Percentiles rank a stretch among this genome's conserved stretches.
Evolutionary conservation across 2,113 vertebrate genomes (phyloP).

Genomic region (Romanogobio albipinnatus): DNA sequence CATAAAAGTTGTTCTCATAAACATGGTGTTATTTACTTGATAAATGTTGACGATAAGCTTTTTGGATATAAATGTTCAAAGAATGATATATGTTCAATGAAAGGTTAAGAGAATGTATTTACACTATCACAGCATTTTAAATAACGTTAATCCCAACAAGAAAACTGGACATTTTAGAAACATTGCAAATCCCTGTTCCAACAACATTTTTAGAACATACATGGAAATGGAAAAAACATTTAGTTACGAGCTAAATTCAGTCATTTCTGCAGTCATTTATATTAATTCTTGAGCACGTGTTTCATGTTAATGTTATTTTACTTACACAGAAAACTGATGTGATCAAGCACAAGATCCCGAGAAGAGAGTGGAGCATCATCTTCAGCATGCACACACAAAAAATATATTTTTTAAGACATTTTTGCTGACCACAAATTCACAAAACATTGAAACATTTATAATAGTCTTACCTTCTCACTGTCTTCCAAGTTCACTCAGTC

Average conservation of each 20-base stretch:
- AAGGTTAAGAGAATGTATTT: too few species aligned
- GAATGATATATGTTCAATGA: too few species aligned
- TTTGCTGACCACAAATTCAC: not conserved
- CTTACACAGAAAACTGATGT: constrained; percentile 66
- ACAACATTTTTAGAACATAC: too few species aligned
- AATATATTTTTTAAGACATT: not conserved
- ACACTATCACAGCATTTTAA: too few species aligned
- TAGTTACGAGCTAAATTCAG: not conserved
- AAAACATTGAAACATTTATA: not conserved
- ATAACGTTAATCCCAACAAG: too few species aligned
- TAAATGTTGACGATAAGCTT: too few species aligned
- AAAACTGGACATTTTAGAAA: too few species aligned
- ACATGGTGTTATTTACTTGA: too few species aligned
- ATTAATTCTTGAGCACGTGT: not conserved
- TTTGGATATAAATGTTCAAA: too few species aligned
- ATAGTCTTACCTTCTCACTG: constrained; percentile 13
- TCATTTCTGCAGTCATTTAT: not conserved
- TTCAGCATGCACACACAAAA: not conserved
- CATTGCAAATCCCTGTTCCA: too few species aligned
- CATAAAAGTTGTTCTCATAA: too few species aligned
- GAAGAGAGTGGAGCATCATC: constrained; percentile 62
- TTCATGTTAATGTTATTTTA: constrained; percentile 3
- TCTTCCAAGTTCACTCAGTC: not conserved
- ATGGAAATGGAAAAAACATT: not conserved
- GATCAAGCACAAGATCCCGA: constrained; percentile 59